These are phyloP conservation scores for Prosopocoilus inquinatus DNA, from an alignment of 2,888 invertebrate genomes.

Conservation along the genomic window DNA sequence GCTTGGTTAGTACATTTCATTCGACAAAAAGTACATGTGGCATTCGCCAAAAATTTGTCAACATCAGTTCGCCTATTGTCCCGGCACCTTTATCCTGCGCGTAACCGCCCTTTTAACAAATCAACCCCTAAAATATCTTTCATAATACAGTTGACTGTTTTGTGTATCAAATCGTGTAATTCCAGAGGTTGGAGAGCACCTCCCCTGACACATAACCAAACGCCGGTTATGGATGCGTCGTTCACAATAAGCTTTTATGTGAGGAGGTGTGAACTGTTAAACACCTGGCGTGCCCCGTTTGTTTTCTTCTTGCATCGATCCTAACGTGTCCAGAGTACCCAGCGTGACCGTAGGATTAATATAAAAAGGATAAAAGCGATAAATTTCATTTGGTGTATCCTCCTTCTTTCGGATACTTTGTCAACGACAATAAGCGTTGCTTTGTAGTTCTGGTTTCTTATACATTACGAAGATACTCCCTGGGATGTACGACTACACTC, in stretches of 20 bases:
- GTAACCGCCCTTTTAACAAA: slow-evolving; percentile 5
- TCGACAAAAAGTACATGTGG: too few species aligned
- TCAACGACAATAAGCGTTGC: neutral
- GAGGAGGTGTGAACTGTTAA: slow-evolving; percentile 29
- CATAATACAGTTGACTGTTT: slow-evolving; percentile 30
- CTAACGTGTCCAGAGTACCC: too few species aligned
- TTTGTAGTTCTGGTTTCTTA: neutral
- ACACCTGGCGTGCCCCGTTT: slow-evolving; percentile 10
- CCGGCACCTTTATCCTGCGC: neutral
- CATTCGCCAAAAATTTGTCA: neutral
- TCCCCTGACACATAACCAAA: slow-evolving; percentile 38
- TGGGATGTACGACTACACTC: slow-evolving; percentile 1
- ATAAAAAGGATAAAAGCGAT: neutral
- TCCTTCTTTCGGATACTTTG: neutral
- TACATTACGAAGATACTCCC: neutral
- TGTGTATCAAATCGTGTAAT: slow-evolving; percentile 52
- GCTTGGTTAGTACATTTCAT: too few species aligned
- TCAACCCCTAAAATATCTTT: slow-evolving; percentile 3
- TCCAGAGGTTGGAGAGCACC: slow-evolving; percentile 48
- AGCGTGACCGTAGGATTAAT: too few species aligned
- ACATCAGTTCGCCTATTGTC: slow-evolving; percentile 1
- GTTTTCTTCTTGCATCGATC: too few species aligned
- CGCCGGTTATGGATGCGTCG: slow-evolving; percentile 22
- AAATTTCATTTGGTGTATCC: neutral
- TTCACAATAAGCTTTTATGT: slow-evolving; percentile 19